Evolutionary conservation across 2,113 vertebrate species (phyloP).

Genomic region (Vombatus ursinus): DNA sequence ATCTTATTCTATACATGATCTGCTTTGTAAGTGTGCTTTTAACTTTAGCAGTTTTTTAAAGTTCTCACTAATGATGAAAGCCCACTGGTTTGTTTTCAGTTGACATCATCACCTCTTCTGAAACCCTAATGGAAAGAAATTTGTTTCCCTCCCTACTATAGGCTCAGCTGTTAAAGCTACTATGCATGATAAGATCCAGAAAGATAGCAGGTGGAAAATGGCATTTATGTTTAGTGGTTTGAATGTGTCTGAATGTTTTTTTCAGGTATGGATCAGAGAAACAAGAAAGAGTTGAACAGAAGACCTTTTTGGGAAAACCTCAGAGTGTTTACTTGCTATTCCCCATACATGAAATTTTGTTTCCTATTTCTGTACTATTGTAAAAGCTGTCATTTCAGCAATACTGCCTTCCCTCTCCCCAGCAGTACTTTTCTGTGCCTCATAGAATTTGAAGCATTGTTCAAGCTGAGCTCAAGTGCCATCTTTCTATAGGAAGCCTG

Average conservation of each 20-base stretch:
- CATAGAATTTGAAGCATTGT: not conserved
- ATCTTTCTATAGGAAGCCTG: not conserved
- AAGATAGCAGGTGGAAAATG: not conserved
- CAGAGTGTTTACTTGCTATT: not conserved
- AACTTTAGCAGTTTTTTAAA: not conserved
- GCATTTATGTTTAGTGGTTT: not conserved
- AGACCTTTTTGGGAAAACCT: not conserved
- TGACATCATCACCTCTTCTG: not conserved
- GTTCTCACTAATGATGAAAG: not conserved
- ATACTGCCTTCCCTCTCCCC: not conserved
- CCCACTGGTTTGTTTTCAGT: not conserved
- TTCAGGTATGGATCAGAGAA: not conserved
- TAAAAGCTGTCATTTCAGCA: not conserved
- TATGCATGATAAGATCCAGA: not conserved
- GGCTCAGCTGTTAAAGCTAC: not conserved
- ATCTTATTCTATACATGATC: not conserved
- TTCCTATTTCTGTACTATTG: not conserved
- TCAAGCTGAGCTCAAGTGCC: not conserved
- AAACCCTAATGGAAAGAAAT: not conserved
- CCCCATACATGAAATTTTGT: not conserved
- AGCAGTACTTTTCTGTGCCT: not conserved
- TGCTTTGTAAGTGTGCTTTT: not conserved
- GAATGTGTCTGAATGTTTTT: not conserved
- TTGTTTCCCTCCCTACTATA: not conserved
- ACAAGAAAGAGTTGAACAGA: not conserved